Evolutionary conservation across 2,888 invertebrate genomes (phyloP).

Genomic region (Plutella xylostella): DNA sequence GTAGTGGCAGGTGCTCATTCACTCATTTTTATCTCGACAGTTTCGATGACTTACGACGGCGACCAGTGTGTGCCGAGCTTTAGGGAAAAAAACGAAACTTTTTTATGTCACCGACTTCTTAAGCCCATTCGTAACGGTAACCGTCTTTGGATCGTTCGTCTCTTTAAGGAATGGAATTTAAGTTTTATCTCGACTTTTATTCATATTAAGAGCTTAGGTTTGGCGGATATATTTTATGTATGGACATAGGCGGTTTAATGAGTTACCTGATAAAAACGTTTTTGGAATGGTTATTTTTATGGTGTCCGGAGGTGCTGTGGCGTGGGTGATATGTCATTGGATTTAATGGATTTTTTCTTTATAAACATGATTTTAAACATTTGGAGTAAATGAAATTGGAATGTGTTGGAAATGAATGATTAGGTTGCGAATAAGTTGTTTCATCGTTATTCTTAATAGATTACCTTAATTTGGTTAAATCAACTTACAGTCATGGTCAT

Average conservation of each 20-base stretch:
- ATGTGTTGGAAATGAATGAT: too few species aligned
- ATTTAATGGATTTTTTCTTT: too few species aligned
- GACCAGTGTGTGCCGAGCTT: conserved; percentile 50
- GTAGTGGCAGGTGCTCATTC: conserved; percentile 67
- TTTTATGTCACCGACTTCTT: conserved; percentile 54
- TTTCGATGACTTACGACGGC: conserved; percentile 62
- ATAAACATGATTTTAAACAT: too few species aligned
- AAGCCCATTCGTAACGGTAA: conserved; percentile 64
- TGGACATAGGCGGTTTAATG: conserved; percentile 6
- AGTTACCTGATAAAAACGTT: too few species aligned
- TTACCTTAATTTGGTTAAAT: too few species aligned
- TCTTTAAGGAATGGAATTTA: conserved; percentile 46
- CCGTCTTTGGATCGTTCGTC: conserved; percentile 47
- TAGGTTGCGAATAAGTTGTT: too few species aligned
- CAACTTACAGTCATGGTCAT: too few species aligned
- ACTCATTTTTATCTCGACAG: conserved; percentile 68
- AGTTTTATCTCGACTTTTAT: conserved; percentile 46
- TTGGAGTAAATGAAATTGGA: too few species aligned
- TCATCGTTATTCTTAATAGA: too few species aligned
- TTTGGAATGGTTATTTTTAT: too few species aligned
- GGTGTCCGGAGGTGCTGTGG: too few species aligned
- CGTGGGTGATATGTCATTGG: too few species aligned
- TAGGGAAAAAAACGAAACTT: conserved; percentile 35
- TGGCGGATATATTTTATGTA: conserved; percentile 11
- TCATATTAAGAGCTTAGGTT: conserved; percentile 16